Base-by-base conservation (phyloP, 2,888 invertebrate species). In the Pteria penguin region DNA sequence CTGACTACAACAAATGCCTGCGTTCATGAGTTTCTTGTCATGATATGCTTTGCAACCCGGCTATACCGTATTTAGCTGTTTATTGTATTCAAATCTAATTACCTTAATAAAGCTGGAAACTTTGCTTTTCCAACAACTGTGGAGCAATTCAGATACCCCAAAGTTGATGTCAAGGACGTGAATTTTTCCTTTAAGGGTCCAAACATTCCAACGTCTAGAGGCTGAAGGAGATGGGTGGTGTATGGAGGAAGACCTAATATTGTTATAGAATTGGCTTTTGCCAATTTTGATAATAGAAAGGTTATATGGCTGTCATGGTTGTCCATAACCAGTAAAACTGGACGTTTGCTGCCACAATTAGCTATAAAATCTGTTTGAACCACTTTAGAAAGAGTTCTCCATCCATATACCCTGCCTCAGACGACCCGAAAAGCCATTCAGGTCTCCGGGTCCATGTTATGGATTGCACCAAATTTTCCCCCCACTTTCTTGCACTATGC, bases 211-310 rank as follows among this genome's bases (percentile, higher is more conserved):
- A 57, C 57, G 32, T 78, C 81, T 26, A 78, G 58, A 2, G 81
- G 81, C 54, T 81, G 78, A 5, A 83, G 63, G n/a, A 27, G 31
- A 55, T 78, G 78, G 0, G 82, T 78, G 2, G 72, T 72, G 55
- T 83, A 79, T 3, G 79, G 79, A 11, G 81, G 80, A 18, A 83
- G 58, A n/a, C 78, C 70, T 3, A 81, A 63, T 11, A 82, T 65
- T 26, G 61, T 62, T 5, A 76, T 77, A 32, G 71, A 62, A 24
- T 67, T 54, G 8, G 54, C 63, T 31, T 24, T 65, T 31, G 69
- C 65, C 27, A 24, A 26, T 31, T 75, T 32, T 26, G 70, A 45
- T n/a, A 75, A 63, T n/a, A 11, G 24, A 22, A 70, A 29, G 1
- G 54, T 58, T 26, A 65, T 65, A 58, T 76, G 72, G 54, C 65